phyloP scores from a whole-genome alignment of 2,797 vertebrate species.

The Sebastes flavidus region DNA sequence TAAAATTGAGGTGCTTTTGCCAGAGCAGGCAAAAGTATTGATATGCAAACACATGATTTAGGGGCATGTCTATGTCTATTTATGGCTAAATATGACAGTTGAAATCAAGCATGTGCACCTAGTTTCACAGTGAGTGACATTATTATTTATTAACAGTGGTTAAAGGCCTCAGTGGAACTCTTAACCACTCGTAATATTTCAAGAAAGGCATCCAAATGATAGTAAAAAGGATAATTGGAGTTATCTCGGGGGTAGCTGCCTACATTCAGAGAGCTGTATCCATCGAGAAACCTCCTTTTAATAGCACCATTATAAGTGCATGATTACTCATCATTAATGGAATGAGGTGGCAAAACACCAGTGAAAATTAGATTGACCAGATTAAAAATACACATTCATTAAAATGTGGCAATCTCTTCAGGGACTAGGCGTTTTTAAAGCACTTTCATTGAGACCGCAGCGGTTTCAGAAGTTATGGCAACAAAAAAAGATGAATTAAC shows the following conservation, averaged over 20 bases:
- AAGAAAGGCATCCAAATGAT: not conserved
- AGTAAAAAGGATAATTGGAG: not conserved
- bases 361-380: not conserved
- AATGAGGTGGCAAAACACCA: not conserved
- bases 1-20: not conserved
- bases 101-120: not conserved
- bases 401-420: conserved; percentile 1
- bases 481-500: conserved; percentile 14
- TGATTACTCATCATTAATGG: not conserved
- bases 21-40: not conserved
- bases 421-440: not conserved
- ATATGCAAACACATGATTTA: not conserved
- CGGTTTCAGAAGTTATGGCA: conserved; percentile 8
- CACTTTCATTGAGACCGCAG: not conserved
- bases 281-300: not conserved
- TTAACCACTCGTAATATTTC: not conserved
- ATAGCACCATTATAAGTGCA: not conserved
- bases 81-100: not conserved
- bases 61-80: not conserved
- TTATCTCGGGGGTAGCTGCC: not conserved
- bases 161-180: not conserved
- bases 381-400: conserved; percentile 30
- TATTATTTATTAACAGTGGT: not conserved
- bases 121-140: not conserved
- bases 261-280: not conserved